phyloP scores from a whole-genome alignment of 2,113 vertebrate species.

The Hepsetus odoe region DNA sequence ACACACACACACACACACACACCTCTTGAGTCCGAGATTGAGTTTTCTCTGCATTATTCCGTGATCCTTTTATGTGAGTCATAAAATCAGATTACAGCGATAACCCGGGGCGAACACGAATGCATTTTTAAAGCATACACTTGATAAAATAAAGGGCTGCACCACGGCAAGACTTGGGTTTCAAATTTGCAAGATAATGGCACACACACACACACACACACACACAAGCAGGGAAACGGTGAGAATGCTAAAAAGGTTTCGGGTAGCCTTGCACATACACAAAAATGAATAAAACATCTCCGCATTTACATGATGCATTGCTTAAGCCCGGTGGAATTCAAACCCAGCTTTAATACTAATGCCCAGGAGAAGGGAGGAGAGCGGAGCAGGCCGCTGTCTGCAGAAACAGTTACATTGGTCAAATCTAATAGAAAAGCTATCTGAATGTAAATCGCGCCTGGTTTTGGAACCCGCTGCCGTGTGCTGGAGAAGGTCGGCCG shows the following conservation, averaged over 20 bases:
- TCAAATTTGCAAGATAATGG: conserved; percentile 45
- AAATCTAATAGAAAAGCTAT: conserved; percentile 78
- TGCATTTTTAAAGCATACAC: conserved; percentile 38
- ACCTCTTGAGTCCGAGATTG: background rate
- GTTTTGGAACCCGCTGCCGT: conserved; percentile 59
- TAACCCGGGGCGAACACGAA: conserved; percentile 16
- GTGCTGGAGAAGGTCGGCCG: conserved; percentile 49
- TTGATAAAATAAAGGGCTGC: conserved; percentile 50
- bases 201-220: conserved; percentile 8
- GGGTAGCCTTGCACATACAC: conserved; percentile 42
- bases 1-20: background rate
- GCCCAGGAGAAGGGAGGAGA: conserved; percentile 54
- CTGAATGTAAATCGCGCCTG: conserved; percentile 74
- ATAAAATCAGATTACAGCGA: conserved; percentile 41
- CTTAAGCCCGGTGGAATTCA: conserved; percentile 69
- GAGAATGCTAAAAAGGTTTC: conserved; percentile 57
- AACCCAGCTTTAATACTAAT: conserved; percentile 69
- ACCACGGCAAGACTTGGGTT: conserved; percentile 3
- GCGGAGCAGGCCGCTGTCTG: conserved; percentile 43
- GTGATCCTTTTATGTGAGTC: conserved; percentile 30
- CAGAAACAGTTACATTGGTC: conserved; percentile 67
- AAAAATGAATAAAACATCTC: conserved; percentile 78
- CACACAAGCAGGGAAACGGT: background rate
- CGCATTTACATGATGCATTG: conserved; percentile 74
- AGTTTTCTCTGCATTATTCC: conserved; percentile 28